Conservation (phyloP, 2,888 invertebrate species). For the Nineta flava region DNA sequence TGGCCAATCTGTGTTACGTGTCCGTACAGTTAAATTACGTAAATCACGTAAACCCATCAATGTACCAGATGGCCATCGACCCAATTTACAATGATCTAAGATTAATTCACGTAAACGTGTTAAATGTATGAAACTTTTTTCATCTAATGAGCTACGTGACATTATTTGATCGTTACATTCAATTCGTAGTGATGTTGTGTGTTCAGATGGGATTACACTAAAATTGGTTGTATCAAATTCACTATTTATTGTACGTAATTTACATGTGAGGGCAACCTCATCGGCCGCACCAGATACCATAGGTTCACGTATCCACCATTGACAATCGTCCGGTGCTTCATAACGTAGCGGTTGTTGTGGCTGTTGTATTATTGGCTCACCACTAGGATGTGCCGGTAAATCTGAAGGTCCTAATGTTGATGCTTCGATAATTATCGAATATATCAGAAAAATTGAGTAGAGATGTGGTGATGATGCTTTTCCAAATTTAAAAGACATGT, state of each 20-base stretch:
- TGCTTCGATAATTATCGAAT: too few species aligned
- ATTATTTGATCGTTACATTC: conserved; percentile 67
- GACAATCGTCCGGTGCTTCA: conserved; percentile 76
- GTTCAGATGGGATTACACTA: conserved; percentile 70
- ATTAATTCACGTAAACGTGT: conserved; percentile 63
- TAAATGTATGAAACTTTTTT: conserved; percentile 64
- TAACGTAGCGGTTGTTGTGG: conserved; percentile 34
- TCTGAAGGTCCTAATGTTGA: not conserved
- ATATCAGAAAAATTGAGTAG: too few species aligned
- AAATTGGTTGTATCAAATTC: conserved; percentile 80
- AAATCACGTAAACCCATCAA: conserved; percentile 66
- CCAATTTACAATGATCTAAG: conserved; percentile 75
- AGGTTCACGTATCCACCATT: conserved; percentile 53
- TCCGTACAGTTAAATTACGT: conserved; percentile 68
- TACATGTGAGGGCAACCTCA: conserved; percentile 63
- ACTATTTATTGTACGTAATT: conserved; percentile 70
- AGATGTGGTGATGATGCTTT: too few species aligned
- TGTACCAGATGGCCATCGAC: conserved; percentile 64
- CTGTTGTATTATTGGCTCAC: conserved; percentile 1
- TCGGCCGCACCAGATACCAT: conserved; percentile 35
- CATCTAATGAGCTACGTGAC: conserved; percentile 62
- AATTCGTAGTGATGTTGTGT: conserved; percentile 62
- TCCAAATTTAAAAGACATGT: too few species aligned
- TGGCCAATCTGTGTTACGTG: conserved; percentile 72
- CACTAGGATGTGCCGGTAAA: conserved; percentile 2